Evolutionary conservation across 2,797 vertebrate genomes (phyloP).

Genomic region (Acomys russatus): DNA sequence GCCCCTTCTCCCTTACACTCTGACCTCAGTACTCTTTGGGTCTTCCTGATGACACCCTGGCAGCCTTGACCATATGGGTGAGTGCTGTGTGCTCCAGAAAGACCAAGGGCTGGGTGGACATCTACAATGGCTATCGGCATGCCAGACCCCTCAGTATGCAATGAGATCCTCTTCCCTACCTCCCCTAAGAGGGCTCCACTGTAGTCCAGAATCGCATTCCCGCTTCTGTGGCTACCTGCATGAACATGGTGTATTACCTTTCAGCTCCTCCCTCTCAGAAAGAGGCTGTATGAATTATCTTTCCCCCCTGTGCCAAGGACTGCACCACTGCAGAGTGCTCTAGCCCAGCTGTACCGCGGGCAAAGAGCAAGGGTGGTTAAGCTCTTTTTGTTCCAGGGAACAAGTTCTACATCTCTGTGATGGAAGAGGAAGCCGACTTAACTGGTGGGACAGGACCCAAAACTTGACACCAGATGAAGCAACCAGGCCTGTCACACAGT

Average conservation of each 20-base stretch:
- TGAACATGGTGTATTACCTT: rapidly evolving
- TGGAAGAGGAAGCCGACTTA: background rate
- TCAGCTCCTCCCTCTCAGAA: background rate
- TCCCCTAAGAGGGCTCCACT: background rate
- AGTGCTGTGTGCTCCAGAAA: background rate
- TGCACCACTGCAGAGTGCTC: background rate
- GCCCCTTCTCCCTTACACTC: background rate
- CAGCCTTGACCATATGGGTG: background rate
- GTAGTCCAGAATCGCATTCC: background rate
- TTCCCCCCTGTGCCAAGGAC: background rate
- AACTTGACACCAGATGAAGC: background rate
- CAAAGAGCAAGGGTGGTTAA: background rate
- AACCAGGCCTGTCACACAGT: rapidly evolving
- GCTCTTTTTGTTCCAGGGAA: background rate
- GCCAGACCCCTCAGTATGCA: background rate
- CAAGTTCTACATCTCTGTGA: background rate
- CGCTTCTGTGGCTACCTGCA: background rate
- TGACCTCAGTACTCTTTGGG: background rate
- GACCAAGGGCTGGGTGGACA: background rate
- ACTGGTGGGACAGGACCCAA: background rate
- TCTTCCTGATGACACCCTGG: background rate
- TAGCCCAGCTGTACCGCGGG: rapidly evolving
- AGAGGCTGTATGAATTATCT: background rate
- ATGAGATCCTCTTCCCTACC: background rate
- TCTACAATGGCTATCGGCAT: rapidly evolving